Evolutionary conservation across 2,888 invertebrate genomes (phyloP), one percentile per base, ranked within the genome.

Genomic region (Xylophagus ater): DNA sequence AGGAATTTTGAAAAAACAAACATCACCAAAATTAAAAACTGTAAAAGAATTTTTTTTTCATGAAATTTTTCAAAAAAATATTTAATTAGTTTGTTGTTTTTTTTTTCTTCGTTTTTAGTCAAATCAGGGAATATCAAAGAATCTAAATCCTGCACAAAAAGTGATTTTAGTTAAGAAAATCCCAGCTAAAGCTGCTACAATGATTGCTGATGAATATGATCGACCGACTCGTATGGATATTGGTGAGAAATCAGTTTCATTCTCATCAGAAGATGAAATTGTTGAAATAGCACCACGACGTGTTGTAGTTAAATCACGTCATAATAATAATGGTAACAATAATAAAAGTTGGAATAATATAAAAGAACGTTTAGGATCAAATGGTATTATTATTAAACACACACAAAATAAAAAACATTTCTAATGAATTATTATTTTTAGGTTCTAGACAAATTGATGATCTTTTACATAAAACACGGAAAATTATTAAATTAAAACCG

Each of bases 261-360:
- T 65, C 38, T 65, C 65, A 4, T 56, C 63, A 0, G 62, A 60
- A 10, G 65, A 65, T 3, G 65, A 65, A 48, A 60, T 65, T 8
- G 52, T 61, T n/a, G 65, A 65, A 52, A 63, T 65, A 15, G 52
- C 51, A 6, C 55, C 55, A 1, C 51, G 63, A 3, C 42, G 44
- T 3, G 43, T 49, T 2, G 40, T 44, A 13, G 21, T 49, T 2
- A 48, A 44, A 20, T 43, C 52, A 5, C 48, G 47, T n/a, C n/a
- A n/a, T n/a, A n/a, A n/a, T n/a, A n/a, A n/a, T n/a, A n/a, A n/a
- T n/a, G n/a, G n/a, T n/a, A n/a, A n/a, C n/a, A n/a, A n/a, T n/a
- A 47, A 44, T 17, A 40, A 32, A 24, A 42, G 34, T 41, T 35
- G 33, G 21, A 34, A 47, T 32, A 32, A 44, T 41, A 45, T 60